Percentiles rank a stretch among this genome's conserved stretches.
phyloP scores from a whole-genome alignment of 1,140 invertebrate genomes.

The Atta colombica region DNA sequence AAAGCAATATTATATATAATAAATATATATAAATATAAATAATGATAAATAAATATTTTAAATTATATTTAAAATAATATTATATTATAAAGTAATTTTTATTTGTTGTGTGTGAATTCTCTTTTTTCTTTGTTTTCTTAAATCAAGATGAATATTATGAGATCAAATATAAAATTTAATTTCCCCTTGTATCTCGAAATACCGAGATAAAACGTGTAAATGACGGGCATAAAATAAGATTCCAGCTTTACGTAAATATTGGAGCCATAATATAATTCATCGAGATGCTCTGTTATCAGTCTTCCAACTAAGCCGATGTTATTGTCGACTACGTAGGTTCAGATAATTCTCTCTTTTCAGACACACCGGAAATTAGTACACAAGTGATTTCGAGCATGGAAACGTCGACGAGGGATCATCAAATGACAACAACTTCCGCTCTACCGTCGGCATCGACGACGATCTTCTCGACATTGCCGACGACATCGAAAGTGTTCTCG shows the following conservation, averaged over 20 bases:
- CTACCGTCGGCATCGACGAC: slow-evolving; percentile 5
- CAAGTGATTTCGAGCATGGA: slow-evolving; percentile 57
- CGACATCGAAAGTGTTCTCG: slow-evolving; percentile 21
- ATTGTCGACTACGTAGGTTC: background rate
- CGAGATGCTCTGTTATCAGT: background rate
- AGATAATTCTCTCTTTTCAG: slow-evolving; percentile 1
- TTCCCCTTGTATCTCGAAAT: background rate
- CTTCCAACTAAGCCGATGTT: background rate
- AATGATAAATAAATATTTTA: no score
- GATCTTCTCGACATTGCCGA: slow-evolving; percentile 11
- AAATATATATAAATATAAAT: no score
- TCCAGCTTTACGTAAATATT: slow-evolving; percentile 18
- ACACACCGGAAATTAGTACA: slow-evolving; percentile 40
- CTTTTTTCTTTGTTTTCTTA: background rate
- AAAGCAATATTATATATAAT: no score
- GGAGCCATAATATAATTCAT: background rate
- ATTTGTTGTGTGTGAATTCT: background rate
- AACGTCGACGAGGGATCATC: slow-evolving; percentile 33
- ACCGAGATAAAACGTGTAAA: slow-evolving; percentile 10
- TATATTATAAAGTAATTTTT: slow-evolving; percentile 8
- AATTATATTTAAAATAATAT: background rate
- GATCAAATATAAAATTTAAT: slow-evolving; percentile 29
- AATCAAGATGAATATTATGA: slow-evolving; percentile 13
- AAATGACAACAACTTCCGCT: slow-evolving; percentile 35
- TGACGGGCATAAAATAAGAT: background rate